Evolutionary conservation across 2,113 vertebrate species (phyloP).

Genomic region (Hydrochoerus hydrochaeris): DNA sequence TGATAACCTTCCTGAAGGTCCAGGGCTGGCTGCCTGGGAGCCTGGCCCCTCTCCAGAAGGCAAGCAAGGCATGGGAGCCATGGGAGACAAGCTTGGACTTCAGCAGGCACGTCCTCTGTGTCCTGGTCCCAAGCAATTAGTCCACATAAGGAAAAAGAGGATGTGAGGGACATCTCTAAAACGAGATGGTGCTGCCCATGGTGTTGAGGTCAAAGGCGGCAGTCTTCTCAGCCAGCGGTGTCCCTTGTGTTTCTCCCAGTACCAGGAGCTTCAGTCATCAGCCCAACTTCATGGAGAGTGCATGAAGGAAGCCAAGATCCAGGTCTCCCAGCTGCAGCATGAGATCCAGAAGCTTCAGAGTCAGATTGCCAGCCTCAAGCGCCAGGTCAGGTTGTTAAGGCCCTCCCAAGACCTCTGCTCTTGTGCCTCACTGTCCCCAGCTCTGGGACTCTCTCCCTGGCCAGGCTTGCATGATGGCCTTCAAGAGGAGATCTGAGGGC

Average conservation of each 20-base stretch:
- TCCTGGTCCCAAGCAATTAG: background rate
- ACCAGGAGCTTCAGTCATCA: slow-evolving; percentile 71
- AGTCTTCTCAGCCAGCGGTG: background rate
- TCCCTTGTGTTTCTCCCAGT: slow-evolving; percentile 44
- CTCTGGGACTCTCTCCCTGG: background rate
- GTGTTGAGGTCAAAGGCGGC: background rate
- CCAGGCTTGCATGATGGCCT: no score
- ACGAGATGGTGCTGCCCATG: background rate
- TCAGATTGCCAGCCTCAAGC: slow-evolving; percentile 63
- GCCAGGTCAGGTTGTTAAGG: slow-evolving; percentile 34
- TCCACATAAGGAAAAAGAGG: background rate
- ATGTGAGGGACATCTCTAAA: background rate
- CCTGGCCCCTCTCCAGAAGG: background rate
- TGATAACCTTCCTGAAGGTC: background rate
- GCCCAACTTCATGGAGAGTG: slow-evolving; percentile 60
- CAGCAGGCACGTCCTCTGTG: background rate
- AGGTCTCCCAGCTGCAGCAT: slow-evolving; percentile 67
- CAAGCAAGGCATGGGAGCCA: fast-evolving
- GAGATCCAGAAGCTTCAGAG: slow-evolving; percentile 66
- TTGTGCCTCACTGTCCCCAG: background rate
- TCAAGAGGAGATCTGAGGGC: background rate
- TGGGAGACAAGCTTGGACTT: background rate
- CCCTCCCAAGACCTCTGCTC: fast-evolving
- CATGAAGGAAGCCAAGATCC: slow-evolving; percentile 58
- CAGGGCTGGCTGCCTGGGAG: background rate